A percentile compares a stretch with the other conserved stretches of the same genome.
These are phyloP conservation scores for Paramormyrops hopkinsi DNA, from an alignment of 2,797 vertebrate genomes.

Conservation along the genomic window DNA sequence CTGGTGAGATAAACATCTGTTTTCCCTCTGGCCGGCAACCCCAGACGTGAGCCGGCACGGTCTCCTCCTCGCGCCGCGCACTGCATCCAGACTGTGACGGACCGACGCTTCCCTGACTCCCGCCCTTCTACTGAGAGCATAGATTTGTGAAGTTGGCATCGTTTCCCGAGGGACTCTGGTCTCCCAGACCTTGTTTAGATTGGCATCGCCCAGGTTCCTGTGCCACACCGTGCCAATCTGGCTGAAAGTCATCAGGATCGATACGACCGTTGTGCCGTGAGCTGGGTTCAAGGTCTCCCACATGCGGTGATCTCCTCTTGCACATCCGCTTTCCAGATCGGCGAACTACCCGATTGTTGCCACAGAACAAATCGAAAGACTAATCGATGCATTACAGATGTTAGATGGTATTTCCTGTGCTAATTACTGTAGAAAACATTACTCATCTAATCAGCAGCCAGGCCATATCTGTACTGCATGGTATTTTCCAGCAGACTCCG, in stretches of 20 bases:
- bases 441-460: not conserved
- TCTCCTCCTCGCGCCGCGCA: constrained; percentile 34
- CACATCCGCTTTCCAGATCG: not conserved
- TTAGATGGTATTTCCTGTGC: not conserved
- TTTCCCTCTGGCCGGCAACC: constrained; percentile 30
- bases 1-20: constrained; percentile 47
- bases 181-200: constrained; percentile 9
- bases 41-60: constrained; percentile 28
- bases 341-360: not conserved
- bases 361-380: not conserved
- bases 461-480: not conserved
- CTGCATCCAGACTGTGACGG: constrained; percentile 38
- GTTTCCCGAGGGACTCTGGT: constrained; percentile 6
- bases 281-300: not conserved
- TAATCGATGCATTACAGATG: not conserved
- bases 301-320: not conserved
- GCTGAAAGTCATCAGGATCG: constrained; percentile 17
- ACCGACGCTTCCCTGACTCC: not conserved
- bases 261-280: not conserved
- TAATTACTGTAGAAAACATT: not conserved
- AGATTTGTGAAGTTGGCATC: not conserved
- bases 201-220: not conserved
- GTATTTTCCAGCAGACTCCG: not conserved
- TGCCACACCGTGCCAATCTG: not conserved
- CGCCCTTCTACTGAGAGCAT: not conserved